These are phyloP conservation scores for Actenoides hombroni DNA, from an alignment of 2,113 vertebrate genomes.

Conservation along the genomic window DNA sequence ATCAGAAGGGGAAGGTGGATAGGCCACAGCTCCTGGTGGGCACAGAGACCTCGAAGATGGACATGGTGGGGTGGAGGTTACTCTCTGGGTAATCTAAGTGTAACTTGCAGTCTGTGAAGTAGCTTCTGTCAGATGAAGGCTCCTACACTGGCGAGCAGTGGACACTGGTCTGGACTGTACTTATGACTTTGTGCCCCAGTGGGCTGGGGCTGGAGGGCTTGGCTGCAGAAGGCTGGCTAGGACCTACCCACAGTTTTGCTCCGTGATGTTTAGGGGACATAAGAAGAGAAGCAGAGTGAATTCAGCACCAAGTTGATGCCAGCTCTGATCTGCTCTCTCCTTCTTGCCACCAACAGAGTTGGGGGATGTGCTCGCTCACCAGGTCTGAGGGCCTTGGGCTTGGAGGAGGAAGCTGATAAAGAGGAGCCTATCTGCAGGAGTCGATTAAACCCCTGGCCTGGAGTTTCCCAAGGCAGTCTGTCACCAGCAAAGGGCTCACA, in stretches of 20 bases:
- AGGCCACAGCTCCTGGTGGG: background rate
- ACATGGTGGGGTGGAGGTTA: background rate
- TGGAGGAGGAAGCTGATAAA: background rate
- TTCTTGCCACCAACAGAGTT: background rate
- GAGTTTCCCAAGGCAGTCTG: background rate
- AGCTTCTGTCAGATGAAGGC: background rate
- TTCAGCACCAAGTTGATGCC: fast-evolving
- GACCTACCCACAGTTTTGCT: background rate
- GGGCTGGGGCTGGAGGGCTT: background rate
- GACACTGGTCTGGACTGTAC: background rate
- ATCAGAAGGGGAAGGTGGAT: background rate
- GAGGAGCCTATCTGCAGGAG: background rate
- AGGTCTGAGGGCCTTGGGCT: background rate
- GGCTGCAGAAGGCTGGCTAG: background rate
- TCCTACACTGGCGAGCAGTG: fast-evolving
- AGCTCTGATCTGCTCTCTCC: background rate
- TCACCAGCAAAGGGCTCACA: background rate
- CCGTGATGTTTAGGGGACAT: background rate
- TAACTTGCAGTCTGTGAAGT: background rate
- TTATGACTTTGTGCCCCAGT: background rate
- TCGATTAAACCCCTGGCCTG: background rate
- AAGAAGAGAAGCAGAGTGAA: background rate
- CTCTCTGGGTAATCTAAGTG: fast-evolving
- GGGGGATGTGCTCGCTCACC: background rate
- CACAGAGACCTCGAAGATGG: background rate